These are phyloP conservation scores for Gouania willdenowi DNA, from an alignment of 2,797 vertebrate genomes.

Conservation along the genomic window DNA sequence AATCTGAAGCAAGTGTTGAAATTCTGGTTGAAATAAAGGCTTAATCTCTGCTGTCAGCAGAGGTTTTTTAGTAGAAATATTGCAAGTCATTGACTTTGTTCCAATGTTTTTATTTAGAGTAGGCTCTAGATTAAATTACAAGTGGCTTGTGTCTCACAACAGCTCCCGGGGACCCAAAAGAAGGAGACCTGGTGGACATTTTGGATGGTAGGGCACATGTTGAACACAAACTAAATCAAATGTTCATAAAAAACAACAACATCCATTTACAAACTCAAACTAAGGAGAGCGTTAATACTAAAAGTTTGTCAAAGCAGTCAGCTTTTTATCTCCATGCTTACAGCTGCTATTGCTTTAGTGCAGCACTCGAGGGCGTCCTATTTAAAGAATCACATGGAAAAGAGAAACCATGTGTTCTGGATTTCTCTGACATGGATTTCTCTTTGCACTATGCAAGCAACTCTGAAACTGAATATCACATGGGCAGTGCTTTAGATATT, in stretches of 20 bases:
- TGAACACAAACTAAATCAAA: constrained; percentile 5
- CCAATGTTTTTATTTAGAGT: constrained; percentile 7
- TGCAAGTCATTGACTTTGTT: no score
- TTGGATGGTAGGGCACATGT: constrained; percentile 28
- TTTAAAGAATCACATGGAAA: no score
- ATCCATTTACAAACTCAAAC: no score
- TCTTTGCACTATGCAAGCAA: constrained; percentile 58
- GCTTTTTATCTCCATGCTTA: neutral
- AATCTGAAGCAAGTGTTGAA: no score
- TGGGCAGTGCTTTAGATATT: constrained; percentile 30
- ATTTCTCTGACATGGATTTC: constrained; percentile 42
- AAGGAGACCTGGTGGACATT: constrained; percentile 51
- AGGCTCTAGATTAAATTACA: constrained; percentile 39
- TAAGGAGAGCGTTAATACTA: no score
- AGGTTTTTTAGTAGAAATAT: no score
- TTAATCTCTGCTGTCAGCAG: no score
- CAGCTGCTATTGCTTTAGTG: neutral
- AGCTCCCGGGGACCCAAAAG: constrained; percentile 48
- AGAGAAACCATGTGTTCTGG: constrained; percentile 54
- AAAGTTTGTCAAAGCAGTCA: neutral
- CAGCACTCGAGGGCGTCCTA: constrained; percentile 43
- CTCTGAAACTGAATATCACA: constrained; percentile 52
- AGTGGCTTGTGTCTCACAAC: constrained; percentile 44
- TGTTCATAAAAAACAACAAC: no score
- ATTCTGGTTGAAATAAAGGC: no score